Conservation (phyloP, 2,888 invertebrate species). For the Achlya flavicornis region DNA sequence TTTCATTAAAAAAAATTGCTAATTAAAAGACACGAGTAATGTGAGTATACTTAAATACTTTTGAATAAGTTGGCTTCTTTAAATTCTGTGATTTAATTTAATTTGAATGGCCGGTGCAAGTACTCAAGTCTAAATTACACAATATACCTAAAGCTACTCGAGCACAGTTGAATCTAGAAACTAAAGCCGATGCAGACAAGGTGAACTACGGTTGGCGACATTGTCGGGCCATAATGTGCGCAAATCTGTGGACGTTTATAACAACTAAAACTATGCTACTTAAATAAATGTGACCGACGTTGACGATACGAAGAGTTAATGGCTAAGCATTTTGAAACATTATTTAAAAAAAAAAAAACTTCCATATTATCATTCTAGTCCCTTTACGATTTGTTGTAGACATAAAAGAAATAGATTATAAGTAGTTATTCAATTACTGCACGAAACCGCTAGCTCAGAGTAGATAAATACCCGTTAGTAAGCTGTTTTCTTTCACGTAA, state of each 20-base stretch:
- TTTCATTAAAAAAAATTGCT: no score
- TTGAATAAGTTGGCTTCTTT: not conserved
- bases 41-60: not conserved
- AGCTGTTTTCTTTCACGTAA: no score
- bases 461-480: no score
- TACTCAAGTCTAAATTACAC: not conserved
- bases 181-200: slow-evolving; percentile 14
- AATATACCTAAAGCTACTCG: not conserved
- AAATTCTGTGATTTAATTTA: not conserved
- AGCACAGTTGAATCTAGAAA: slow-evolving; percentile 16
- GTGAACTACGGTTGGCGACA: slow-evolving; percentile 14
- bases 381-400: no score
- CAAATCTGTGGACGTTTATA: not conserved
- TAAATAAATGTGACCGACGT: not conserved
- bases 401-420: no score
- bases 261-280: not conserved
- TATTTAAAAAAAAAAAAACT: no score
- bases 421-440: no score
- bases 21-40: no score
- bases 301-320: not conserved
- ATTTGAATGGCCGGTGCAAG: not conserved
- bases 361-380: no score
- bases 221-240: not conserved
- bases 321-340: no score
- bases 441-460: no score